Evolutionary conservation across 1,140 invertebrate genomes (phyloP).

Genomic region (Pseudomyrmex flavicornis): DNA sequence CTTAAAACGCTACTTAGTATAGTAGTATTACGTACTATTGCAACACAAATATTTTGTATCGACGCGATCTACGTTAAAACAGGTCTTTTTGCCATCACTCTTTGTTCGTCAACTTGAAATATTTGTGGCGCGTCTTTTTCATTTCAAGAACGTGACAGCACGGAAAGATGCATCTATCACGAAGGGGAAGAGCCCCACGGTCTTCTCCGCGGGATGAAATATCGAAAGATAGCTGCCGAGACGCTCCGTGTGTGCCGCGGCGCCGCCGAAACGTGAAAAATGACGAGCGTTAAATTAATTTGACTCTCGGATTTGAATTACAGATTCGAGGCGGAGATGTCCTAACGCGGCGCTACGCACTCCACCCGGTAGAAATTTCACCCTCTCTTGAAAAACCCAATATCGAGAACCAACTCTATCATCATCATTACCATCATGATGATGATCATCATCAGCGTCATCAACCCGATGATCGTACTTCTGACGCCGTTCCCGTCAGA

Average conservation of each 20-base stretch:
- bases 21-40: too few relatives aligned
- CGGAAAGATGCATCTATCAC: slow-evolving; percentile 65
- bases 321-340: slow-evolving; percentile 70
- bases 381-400: slow-evolving; percentile 28
- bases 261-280: slow-evolving; percentile 75
- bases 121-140: slow-evolving; percentile 19
- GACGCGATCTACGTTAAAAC: too few relatives aligned
- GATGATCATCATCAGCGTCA: slow-evolving; percentile 34
- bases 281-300: slow-evolving; percentile 80
- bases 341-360: slow-evolving; percentile 65
- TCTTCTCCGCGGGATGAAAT: slow-evolving; percentile 66
- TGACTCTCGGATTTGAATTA: slow-evolving; percentile 76
- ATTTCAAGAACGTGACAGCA: slow-evolving; percentile 46
- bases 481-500: neutral
- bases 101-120: slow-evolving; percentile 12
- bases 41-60: too few relatives aligned
- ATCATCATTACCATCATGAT: slow-evolving; percentile 49
- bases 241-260: slow-evolving; percentile 51
- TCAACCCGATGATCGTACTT: slow-evolving; percentile 34
- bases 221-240: slow-evolving; percentile 68
- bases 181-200: neutral
- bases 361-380: slow-evolving; percentile 60
- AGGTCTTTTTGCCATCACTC: too few relatives aligned
- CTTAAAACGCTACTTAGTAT: too few relatives aligned
- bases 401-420: slow-evolving; percentile 58